phyloP scores from a whole-genome alignment of 2,113 vertebrate genomes.

The Aldabrachelys gigantea region DNA sequence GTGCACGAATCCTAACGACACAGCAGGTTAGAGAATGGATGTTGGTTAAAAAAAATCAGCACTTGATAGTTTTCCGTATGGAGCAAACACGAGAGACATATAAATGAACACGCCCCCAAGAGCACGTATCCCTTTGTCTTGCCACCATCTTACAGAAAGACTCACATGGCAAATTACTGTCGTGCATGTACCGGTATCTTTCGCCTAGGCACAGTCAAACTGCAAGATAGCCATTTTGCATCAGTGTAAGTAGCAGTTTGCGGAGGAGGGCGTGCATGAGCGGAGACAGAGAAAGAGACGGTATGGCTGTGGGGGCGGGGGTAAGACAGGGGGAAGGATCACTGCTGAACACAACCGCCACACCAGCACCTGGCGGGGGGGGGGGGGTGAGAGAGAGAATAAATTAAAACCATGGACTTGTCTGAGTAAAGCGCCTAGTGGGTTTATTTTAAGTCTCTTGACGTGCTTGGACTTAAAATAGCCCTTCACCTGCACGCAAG shows the following conservation, averaged over 20 bases:
- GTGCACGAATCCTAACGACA: not conserved
- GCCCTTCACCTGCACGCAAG: conserved; percentile 65
- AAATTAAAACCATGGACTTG: conserved; percentile 33
- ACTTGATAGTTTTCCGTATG: conserved; percentile 9
- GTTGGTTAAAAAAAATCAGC: not conserved
- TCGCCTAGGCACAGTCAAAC: conserved; percentile 66
- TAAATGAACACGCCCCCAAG: conserved; percentile 66
- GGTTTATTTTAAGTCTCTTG: conserved; percentile 43
- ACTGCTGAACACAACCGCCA: not conserved
- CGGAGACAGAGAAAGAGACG: not conserved
- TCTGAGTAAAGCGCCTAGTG: conserved; percentile 35
- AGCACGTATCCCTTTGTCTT: conserved; percentile 81
- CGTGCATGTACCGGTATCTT: conserved; percentile 64
- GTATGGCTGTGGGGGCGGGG: not conserved
- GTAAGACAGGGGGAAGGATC: not conserved
- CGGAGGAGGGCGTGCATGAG: not conserved
- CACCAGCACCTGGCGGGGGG: not conserved
- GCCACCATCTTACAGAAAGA: conserved; percentile 79
- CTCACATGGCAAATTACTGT: conserved; percentile 72
- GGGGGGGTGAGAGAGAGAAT: not conserved
- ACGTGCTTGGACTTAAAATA: conserved; percentile 70
- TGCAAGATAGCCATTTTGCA: conserved; percentile 80
- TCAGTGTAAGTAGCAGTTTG: conserved; percentile 65
- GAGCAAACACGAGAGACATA: not conserved
- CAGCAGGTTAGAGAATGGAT: not conserved